These are phyloP conservation scores for Lobophora halterata DNA, from an alignment of 2,888 invertebrate genomes.

Conservation along the genomic window DNA sequence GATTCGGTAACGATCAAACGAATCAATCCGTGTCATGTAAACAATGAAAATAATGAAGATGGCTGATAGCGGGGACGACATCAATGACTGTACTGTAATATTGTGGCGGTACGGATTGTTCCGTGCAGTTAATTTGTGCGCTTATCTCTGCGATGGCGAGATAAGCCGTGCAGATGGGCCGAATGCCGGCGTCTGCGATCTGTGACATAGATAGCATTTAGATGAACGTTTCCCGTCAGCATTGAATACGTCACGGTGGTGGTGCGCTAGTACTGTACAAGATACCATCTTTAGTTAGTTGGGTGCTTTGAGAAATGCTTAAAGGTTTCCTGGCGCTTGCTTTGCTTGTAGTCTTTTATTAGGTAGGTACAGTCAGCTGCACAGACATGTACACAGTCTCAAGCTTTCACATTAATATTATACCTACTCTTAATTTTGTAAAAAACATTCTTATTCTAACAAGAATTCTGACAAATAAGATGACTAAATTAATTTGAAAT, in stretches of 20 bases:
- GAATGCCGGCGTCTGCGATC: slow-evolving; percentile 52
- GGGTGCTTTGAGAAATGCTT: slow-evolving; percentile 9
- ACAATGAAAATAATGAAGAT: slow-evolving; percentile 51
- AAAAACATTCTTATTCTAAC: too few species aligned
- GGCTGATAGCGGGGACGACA: slow-evolving; percentile 44
- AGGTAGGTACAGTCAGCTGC: too few species aligned
- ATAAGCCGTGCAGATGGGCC: slow-evolving; percentile 51
- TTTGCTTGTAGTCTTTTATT: background rate
- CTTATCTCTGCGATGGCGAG: slow-evolving; percentile 52
- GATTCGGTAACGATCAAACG: slow-evolving; percentile 47
- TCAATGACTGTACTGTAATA: slow-evolving; percentile 35
- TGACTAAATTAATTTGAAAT: too few species aligned
- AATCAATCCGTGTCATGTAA: slow-evolving; percentile 48
- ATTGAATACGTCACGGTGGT: slow-evolving; percentile 42
- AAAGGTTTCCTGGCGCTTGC: slow-evolving; percentile 4
- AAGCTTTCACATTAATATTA: too few species aligned
- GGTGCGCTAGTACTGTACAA: slow-evolving; percentile 19
- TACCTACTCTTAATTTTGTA: too few species aligned
- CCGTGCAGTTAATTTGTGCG: slow-evolving; percentile 38
- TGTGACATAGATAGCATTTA: slow-evolving; percentile 59
- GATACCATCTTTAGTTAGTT: slow-evolving; percentile 16
- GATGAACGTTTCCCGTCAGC: slow-evolving; percentile 53
- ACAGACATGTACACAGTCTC: too few species aligned
- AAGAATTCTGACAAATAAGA: too few species aligned
- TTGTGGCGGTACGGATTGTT: slow-evolving; percentile 46